Percentiles rank a stretch among this genome's conserved stretches.
Evolutionary conservation across 2,797 vertebrate species (phyloP).

Genomic region (Threskiornis aethiopicus): DNA sequence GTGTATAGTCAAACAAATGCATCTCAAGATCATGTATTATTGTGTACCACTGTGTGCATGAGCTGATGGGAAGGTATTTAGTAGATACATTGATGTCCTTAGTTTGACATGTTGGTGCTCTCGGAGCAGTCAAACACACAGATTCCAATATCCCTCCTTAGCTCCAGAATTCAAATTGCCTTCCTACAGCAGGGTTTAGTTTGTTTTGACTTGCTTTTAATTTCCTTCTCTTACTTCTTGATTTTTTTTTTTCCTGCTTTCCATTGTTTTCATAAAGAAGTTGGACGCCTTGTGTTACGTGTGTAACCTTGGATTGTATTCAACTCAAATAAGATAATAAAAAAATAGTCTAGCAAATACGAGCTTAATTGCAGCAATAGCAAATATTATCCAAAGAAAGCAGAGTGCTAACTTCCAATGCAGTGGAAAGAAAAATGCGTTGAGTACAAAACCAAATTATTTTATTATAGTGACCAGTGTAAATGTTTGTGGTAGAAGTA

Average conservation of each 20-base stretch:
- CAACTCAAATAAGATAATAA: conserved; percentile 4
- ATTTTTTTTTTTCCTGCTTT: background rate
- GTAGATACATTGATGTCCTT: background rate
- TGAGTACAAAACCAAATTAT: background rate
- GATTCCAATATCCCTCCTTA: background rate
- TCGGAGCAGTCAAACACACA: background rate
- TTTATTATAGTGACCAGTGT: background rate
- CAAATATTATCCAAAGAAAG: background rate
- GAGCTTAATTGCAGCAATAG: background rate
- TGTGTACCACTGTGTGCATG: background rate
- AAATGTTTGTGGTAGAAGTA: background rate
- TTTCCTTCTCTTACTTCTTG: background rate
- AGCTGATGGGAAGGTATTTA: background rate
- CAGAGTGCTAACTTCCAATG: background rate
- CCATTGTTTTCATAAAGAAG: background rate
- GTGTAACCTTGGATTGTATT: background rate
- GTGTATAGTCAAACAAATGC: background rate
- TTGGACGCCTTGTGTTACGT: background rate
- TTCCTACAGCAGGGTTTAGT: background rate
- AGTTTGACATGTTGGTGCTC: background rate
- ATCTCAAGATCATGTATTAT: background rate
- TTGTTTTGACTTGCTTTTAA: background rate
- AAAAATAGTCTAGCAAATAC: background rate
- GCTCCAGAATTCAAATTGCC: background rate
- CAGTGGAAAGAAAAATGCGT: background rate